phyloP scores from a whole-genome alignment of 2,113 vertebrate genomes.

The Rhynchopsitta pachyrhyncha region DNA sequence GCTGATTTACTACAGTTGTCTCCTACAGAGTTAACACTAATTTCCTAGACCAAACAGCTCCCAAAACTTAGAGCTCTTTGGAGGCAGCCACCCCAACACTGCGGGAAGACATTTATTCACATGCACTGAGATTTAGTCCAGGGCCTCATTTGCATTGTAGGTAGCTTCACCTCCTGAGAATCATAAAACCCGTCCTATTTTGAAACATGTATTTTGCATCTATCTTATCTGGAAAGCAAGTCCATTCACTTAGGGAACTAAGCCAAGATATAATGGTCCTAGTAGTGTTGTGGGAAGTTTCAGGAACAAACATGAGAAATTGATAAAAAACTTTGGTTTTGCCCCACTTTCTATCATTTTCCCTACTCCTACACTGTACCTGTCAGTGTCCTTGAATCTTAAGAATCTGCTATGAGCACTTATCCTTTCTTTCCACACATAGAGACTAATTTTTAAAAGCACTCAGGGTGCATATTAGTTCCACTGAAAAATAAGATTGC shows the following conservation, averaged over 20 bases:
- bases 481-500: background rate
- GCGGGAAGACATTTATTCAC: background rate
- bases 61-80: background rate
- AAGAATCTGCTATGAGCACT: background rate
- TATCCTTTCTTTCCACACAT: background rate
- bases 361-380: background rate
- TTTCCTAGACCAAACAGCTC: background rate
- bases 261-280: background rate
- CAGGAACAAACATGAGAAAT: background rate
- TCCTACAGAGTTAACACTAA: background rate
- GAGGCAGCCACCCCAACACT: background rate
- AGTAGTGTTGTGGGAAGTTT: background rate
- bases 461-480: background rate
- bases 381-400: background rate
- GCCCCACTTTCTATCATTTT: background rate
- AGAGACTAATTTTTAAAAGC: background rate
- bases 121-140: background rate
- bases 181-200: background rate
- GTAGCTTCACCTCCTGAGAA: background rate
- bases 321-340: background rate
- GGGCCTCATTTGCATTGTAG: background rate
- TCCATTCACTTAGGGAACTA: background rate
- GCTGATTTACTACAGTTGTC: background rate
- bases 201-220: background rate
- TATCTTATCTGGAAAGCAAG: background rate